Conservation (phyloP, 1,140 invertebrate genomes). For the Holcopasites calliopsidis region DNA sequence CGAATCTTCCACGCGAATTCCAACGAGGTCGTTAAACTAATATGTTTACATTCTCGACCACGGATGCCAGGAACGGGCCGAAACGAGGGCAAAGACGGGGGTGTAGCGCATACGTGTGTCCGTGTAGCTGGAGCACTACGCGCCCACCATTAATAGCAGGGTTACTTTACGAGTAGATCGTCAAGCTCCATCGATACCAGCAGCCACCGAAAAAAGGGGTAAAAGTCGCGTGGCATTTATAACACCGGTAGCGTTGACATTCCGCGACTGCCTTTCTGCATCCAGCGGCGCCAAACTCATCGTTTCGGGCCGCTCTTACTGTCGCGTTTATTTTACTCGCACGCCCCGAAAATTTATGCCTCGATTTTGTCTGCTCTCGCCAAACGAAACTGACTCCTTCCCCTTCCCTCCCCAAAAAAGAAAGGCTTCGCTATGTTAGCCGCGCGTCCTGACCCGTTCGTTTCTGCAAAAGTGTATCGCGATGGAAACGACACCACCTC, state of each 20-base stretch:
- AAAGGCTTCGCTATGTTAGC: neutral
- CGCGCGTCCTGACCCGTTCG: neutral
- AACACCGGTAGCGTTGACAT: slow-evolving; percentile 51
- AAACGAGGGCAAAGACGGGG: neutral
- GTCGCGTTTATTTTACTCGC: slow-evolving; percentile 27
- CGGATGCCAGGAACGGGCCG: neutral
- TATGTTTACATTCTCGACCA: slow-evolving; percentile 21
- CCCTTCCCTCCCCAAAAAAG: too few relatives aligned
- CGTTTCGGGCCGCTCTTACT: slow-evolving; percentile 6
- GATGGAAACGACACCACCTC: neutral
- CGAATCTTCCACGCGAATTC: neutral
- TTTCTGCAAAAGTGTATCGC: neutral
- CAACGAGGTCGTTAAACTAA: slow-evolving; percentile 24
- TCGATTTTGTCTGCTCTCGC: neutral
- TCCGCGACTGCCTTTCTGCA: slow-evolving; percentile 48
- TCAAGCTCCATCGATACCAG: neutral
- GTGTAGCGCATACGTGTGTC: too few relatives aligned
- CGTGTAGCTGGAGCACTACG: neutral
- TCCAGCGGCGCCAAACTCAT: slow-evolving; percentile 47
- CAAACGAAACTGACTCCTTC: neutral
- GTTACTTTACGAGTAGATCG: neutral
- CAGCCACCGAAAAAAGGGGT: neutral
- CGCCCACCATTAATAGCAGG: neutral
- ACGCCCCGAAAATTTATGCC: slow-evolving; percentile 22
- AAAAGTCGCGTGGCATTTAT: neutral